Base-by-base conservation (phyloP, 2,888 invertebrate genomes). In the Octodonta nipae region DNA sequence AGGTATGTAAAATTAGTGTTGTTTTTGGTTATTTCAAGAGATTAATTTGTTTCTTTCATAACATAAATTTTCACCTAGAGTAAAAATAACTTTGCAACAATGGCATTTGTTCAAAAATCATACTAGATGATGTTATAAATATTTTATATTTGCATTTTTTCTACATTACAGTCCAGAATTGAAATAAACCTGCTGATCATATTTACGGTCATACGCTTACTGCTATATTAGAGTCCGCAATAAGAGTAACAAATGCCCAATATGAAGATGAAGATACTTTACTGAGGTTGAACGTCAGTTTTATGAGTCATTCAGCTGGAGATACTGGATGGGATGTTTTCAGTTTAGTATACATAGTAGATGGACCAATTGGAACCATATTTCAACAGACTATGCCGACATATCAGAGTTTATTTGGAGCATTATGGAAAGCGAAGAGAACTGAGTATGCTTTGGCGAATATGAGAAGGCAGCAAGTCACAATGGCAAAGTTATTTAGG, bases 231-330 rank as follows among this genome's bases (percentile, higher is more conserved):
- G 87, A 87, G 56, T 77, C 82, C 14, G 86, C 87, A 6, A 75
- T 88, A 50, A 71, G 91, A 46, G 84, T 85, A 15, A 95, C 93
- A 8, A 92, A 91, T 63, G 88, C 92, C 8, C 91, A 92, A 64
- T 87, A 78, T 60, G 92, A 93, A 55, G 87, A 89, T 55, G 75
- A 79, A 17, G 92, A 93, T 57, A 86, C 93, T 30, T 68, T 93
- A 8, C 78, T 82, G 47, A 68, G 92, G 11, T 65, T 96, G 16
- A 89, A 91, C 62, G 86, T 92, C 32, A 70, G 52, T 36, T 52
- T 60, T 34, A 56, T 61, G 55, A 55, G 55, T 34, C 54, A 52
- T 35, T 60, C 61, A 3, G 47, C 71, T 31, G 78, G 82, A 31
- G 88, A 89, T 60, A 73, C 72, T 35, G 30, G 30, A 11, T 30